Evolutionary conservation across 2,888 invertebrate species (phyloP).

Genomic region (Cryptosula pallasiana): DNA sequence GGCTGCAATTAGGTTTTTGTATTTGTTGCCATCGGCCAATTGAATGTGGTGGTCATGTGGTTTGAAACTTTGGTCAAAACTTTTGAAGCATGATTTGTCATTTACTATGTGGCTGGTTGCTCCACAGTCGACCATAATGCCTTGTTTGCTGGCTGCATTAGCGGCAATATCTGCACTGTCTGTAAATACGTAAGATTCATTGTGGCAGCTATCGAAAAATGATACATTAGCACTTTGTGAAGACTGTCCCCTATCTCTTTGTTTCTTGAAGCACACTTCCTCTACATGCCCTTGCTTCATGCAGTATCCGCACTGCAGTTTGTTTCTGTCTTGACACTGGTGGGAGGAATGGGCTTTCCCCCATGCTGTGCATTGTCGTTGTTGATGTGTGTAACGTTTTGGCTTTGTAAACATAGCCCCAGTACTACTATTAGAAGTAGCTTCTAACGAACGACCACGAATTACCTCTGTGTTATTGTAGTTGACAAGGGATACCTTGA

Average conservation of each 20-base stretch:
- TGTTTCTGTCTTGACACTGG: neutral
- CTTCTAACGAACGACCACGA: neutral
- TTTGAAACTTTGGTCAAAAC: constrained; percentile 29
- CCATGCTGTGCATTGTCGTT: too few relatives aligned
- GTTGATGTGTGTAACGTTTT: too few relatives aligned
- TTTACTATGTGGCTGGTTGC: constrained; percentile 31
- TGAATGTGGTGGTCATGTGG: constrained; percentile 31
- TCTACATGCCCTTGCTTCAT: too few relatives aligned
- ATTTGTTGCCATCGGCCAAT: constrained; percentile 30
- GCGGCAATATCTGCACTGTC: neutral
- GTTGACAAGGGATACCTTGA: constrained; percentile 28
- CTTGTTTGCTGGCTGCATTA: too few relatives aligned
- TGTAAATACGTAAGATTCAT: neutral
- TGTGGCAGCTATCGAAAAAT: neutral
- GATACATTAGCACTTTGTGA: neutral
- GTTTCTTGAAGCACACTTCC: too few relatives aligned
- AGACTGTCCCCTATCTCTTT: too few relatives aligned
- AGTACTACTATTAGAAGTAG: too few relatives aligned
- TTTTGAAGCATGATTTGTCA: constrained; percentile 28
- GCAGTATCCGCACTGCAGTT: too few relatives aligned
- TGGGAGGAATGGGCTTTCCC: neutral
- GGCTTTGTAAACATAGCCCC: neutral
- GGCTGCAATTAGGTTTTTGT: constrained; percentile 27
- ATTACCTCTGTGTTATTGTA: constrained; percentile 28
- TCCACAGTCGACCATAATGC: constrained; percentile 31